A percentile compares a stretch with the other conserved stretches of the same genome.
phyloP scores from a whole-genome alignment of 1,140 invertebrate genomes.

The Sycobia sp. region DNA sequence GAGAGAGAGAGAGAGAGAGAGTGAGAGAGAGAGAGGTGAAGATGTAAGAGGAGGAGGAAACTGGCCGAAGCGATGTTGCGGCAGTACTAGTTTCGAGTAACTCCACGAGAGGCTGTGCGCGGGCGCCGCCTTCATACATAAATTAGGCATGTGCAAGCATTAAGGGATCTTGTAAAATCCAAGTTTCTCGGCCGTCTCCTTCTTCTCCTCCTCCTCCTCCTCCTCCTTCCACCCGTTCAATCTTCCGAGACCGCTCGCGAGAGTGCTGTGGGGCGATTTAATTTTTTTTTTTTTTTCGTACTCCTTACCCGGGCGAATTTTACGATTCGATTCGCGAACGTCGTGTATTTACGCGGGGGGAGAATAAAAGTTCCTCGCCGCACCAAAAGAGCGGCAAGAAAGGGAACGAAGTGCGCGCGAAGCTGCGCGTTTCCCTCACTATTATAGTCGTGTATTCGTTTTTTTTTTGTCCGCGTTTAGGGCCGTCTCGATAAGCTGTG shows the following conservation, averaged over 20 bases:
- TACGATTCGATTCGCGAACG: constrained; percentile 28
- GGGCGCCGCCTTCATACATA: constrained; percentile 30
- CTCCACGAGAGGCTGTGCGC: not conserved
- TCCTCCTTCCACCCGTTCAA: not conserved
- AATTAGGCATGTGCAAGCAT: constrained; percentile 35
- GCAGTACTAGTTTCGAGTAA: constrained; percentile 3
- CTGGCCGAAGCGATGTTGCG: not conserved
- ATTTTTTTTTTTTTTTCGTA: no score
- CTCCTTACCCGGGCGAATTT: not conserved
- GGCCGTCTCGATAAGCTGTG: not conserved
- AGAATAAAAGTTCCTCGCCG: constrained; percentile 22
- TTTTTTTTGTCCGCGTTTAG: not conserved
- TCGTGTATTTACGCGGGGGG: constrained; percentile 30
- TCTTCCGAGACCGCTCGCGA: no score
- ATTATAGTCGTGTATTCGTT: no score
- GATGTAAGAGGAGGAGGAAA: not conserved
- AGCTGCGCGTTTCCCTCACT: not conserved
- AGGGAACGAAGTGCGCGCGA: not conserved
- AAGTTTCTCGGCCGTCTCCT: not conserved
- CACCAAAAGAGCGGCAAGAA: not conserved
- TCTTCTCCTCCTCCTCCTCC: not conserved
- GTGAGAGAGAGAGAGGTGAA: not conserved
- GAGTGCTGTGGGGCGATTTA: constrained; percentile 17
- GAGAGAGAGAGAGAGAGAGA: not conserved
- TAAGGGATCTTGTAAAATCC: constrained; percentile 34